Conservation (phyloP, 2,113 vertebrate genomes). For the Tenrec ecaudatus region DNA sequence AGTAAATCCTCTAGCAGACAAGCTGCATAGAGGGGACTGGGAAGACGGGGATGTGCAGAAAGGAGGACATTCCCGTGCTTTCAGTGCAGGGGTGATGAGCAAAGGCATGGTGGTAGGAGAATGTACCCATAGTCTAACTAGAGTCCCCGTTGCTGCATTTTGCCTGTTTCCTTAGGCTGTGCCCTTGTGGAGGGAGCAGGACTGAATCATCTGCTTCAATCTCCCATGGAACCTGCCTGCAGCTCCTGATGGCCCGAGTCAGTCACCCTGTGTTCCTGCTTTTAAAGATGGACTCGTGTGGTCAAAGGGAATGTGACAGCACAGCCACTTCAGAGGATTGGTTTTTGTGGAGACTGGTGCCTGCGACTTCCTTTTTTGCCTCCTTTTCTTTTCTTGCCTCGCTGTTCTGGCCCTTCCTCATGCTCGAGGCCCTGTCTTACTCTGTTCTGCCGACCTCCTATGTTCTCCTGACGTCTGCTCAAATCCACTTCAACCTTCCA, state of each 20-base stretch:
- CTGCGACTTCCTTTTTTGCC: no score
- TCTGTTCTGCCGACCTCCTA: neutral
- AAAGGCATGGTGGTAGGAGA: neutral
- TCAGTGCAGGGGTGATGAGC: neutral
- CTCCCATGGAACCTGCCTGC: neutral
- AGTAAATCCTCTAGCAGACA: no score
- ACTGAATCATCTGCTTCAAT: neutral
- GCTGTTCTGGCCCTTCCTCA: neutral
- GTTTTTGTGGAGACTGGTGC: neutral
- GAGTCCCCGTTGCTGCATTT: neutral
- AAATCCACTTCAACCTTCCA: neutral
- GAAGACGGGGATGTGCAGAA: neutral
- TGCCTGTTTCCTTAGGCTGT: neutral
- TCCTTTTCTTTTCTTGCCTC: neutral
- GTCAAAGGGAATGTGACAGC: conserved; percentile 21
- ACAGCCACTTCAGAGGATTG: neutral
- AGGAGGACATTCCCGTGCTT: neutral
- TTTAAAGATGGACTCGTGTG: conserved; percentile 38
- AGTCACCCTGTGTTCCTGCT: conserved; percentile 12
- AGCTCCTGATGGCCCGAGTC: neutral
- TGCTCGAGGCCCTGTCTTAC: neutral
- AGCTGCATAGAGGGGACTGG: neutral
- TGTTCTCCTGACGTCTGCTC: neutral
- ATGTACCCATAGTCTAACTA: neutral
- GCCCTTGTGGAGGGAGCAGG: neutral